A percentile compares a stretch with the other conserved stretches of the same genome.
phyloP scores from a whole-genome alignment of 2,888 invertebrate genomes.

The Acanthosepion pharaonis region DNA sequence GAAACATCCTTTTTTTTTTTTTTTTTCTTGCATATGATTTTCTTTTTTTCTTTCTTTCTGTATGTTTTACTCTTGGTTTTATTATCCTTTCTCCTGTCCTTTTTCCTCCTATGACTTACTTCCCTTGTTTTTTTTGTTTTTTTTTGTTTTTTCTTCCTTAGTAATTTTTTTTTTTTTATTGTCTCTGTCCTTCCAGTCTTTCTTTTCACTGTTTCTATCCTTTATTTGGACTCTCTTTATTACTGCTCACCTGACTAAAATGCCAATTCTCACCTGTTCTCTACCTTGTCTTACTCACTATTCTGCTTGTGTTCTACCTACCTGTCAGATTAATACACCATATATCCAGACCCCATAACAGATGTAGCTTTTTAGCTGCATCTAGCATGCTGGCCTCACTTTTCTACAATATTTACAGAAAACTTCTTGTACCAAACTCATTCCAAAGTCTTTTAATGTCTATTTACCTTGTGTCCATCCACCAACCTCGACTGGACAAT shows the following conservation, averaged over 20 bases:
- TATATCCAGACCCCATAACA: not conserved
- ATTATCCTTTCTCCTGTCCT: too few species aligned
- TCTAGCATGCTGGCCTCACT: constrained; percentile 4
- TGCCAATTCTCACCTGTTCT: not conserved
- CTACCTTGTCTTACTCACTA: not conserved
- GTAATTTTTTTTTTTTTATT: not conserved
- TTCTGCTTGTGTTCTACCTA: constrained; percentile 16
- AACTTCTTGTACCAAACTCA: not conserved
- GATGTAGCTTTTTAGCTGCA: not conserved
- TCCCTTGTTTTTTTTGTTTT: too few species aligned
- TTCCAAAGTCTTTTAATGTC: constrained; percentile 1
- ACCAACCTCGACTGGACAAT: not conserved
- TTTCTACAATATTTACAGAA: not conserved
- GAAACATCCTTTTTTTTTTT: too few species aligned
- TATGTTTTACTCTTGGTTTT: not conserved
- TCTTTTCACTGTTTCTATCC: not conserved
- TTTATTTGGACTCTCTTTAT: constrained; percentile 1
- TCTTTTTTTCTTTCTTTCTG: not conserved
- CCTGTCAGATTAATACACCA: constrained; percentile 2
- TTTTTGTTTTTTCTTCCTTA: not conserved
- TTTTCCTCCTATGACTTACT: too few species aligned
- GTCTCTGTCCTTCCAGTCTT: not conserved
- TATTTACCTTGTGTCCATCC: not conserved
- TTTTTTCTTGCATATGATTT: not conserved
- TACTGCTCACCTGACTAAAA: not conserved